Evolutionary conservation across 2,113 vertebrate genomes (phyloP).

Genomic region (Aegithalos caudatus): DNA sequence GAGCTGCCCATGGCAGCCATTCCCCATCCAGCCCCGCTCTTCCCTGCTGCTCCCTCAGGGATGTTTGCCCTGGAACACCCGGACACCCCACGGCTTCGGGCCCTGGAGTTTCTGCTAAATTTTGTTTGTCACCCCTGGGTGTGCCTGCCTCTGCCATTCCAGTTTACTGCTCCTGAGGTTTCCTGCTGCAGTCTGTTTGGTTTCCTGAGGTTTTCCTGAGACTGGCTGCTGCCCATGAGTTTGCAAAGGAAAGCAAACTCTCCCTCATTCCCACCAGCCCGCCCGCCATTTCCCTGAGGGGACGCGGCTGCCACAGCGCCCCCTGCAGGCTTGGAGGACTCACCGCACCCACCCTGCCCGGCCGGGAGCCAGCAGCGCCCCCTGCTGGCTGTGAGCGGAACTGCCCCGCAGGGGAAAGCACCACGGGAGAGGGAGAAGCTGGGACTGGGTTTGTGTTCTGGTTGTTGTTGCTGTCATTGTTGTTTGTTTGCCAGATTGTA

Average conservation of each 20-base stretch:
- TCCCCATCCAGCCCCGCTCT: background rate
- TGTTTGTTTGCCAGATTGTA: background rate
- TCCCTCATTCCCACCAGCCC: background rate
- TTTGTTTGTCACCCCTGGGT: background rate
- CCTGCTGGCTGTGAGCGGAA: background rate
- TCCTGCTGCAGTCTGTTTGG: background rate
- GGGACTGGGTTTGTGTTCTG: background rate
- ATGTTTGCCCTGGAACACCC: background rate
- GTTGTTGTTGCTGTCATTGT: too few relatives aligned
- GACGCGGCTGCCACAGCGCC: accelerated
- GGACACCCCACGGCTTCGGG: accelerated
- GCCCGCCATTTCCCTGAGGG: background rate
- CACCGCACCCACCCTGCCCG: background rate
- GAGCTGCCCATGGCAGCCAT: background rate
- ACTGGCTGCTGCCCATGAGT: background rate
- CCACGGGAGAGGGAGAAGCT: too few relatives aligned
- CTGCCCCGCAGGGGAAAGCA: background rate
- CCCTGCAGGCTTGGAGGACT: background rate
- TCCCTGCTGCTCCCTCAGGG: background rate
- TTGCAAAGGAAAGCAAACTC: background rate
- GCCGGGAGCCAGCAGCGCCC: background rate
- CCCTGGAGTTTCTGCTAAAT: background rate
- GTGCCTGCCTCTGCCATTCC: background rate
- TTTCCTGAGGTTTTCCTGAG: background rate
- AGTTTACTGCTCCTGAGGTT: background rate